Conservation (phyloP, 2,797 vertebrate genomes). For the Clarias fuscus region DNA sequence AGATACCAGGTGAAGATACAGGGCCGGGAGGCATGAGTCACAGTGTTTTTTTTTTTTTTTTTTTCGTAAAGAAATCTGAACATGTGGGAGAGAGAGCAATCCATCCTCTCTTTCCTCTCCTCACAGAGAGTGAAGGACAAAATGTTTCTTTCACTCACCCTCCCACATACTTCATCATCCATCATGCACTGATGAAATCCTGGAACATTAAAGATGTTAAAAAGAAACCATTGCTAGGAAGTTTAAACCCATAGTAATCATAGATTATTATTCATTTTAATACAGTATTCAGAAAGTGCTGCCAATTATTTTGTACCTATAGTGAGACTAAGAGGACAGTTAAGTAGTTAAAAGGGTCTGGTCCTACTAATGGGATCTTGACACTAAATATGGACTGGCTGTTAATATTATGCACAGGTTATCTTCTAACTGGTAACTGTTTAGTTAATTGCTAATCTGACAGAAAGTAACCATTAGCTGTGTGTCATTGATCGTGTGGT, state of each 20-base stretch:
- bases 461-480: slow-evolving; percentile 47
- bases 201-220: neutral
- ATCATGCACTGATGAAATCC: slow-evolving; percentile 38
- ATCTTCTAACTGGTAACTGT: slow-evolving; percentile 22
- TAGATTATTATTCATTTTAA: neutral
- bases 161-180: neutral
- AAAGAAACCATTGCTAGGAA: slow-evolving; percentile 23
- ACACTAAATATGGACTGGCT: slow-evolving; percentile 46
- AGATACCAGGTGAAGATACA: slow-evolving; percentile 67
- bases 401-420: slow-evolving; percentile 46
- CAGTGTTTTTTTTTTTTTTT: slow-evolving; percentile 39
- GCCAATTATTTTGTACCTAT: neutral
- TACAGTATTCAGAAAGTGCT: neutral
- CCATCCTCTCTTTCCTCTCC: slow-evolving; percentile 50
- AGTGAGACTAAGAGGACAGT: neutral
- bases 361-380: slow-evolving; percentile 26
- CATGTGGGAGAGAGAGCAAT: slow-evolving; percentile 66
- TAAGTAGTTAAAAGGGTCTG: slow-evolving; percentile 58
- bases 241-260: neutral
- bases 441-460: slow-evolving; percentile 5
- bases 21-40: slow-evolving; percentile 74
- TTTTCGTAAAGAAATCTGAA: slow-evolving; percentile 65
- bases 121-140: slow-evolving; percentile 56
- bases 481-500: slow-evolving; percentile 5
- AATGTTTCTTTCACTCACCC: slow-evolving; percentile 30